Conservation (phyloP, 2,113 vertebrate species). For the Mesoclemmys tuberculata region DNA sequence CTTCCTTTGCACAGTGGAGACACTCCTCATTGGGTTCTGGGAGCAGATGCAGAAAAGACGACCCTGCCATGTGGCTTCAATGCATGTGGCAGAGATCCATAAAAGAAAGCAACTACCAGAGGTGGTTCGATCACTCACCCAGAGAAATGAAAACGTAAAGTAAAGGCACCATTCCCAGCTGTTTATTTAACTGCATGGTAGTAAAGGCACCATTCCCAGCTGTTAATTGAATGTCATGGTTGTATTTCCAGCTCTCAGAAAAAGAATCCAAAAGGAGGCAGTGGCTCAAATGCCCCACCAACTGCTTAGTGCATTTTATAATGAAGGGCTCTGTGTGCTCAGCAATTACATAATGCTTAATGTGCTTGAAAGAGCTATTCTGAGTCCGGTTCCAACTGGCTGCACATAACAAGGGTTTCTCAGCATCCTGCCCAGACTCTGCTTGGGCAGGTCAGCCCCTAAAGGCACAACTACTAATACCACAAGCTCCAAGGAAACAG, state of each 20-base stretch:
- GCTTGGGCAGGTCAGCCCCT: not conserved
- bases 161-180: not conserved
- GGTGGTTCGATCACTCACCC: not conserved
- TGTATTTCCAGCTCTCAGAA: not conserved
- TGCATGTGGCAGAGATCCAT: fast-evolving
- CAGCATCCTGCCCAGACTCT: not conserved
- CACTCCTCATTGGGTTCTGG: fast-evolving
- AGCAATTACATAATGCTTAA: not conserved
- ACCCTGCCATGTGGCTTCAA: not conserved
- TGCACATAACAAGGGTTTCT: not conserved
- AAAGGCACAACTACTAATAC: not conserved
- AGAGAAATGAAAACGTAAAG: not conserved
- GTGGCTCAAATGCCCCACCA: not conserved
- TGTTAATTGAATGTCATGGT: not conserved
- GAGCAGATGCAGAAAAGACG: not conserved
- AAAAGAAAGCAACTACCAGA: not conserved
- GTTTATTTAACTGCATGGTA: not conserved
- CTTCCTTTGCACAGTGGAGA: not conserved
- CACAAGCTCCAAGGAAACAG: not conserved
- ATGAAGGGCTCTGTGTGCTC: not conserved
- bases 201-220: not conserved
- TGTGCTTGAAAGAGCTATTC: not conserved
- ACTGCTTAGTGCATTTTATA: not conserved
- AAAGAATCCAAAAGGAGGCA: not conserved
- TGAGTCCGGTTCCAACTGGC: not conserved